A percentile compares a stretch with the other conserved stretches of the same genome.
Conservation (phyloP, 2,888 invertebrate genomes). For the Halictus ligatus region DNA sequence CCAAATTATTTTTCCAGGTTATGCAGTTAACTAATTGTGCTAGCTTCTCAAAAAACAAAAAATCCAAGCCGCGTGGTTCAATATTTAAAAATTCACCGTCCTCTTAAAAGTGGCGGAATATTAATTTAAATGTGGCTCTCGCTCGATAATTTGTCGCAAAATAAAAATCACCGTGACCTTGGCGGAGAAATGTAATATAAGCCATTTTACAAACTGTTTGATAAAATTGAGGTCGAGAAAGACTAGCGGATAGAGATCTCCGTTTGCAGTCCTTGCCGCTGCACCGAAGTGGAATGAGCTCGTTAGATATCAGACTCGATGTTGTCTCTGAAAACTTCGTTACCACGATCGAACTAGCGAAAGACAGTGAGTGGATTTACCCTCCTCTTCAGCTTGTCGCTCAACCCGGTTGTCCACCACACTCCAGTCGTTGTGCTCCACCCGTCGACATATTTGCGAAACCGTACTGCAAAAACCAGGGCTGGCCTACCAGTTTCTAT, state of each 20-base stretch:
- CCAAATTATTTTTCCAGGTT: too few relatives aligned
- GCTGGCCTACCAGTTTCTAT: too few relatives aligned
- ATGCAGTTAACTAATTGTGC: too few relatives aligned
- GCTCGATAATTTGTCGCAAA: too few relatives aligned
- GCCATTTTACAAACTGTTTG: neutral
- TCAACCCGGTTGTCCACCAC: neutral
- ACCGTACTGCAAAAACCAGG: neutral
- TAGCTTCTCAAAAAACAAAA: too few relatives aligned
- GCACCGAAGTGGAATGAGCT: constrained; percentile 71
- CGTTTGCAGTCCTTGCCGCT: constrained; percentile 60
- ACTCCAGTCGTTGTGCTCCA: neutral
- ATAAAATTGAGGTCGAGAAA: constrained; percentile 25
- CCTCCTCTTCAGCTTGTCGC: neutral
- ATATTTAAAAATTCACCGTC: too few relatives aligned
- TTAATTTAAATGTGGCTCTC: too few relatives aligned
- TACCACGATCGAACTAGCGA: constrained; percentile 48
- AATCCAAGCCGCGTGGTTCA: too few relatives aligned
- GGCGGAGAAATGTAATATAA: too few relatives aligned
- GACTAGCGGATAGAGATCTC: constrained; percentile 60
- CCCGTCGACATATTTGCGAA: neutral
- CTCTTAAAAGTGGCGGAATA: too few relatives aligned
- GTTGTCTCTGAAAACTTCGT: constrained; percentile 77
- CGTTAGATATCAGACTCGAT: constrained; percentile 73
- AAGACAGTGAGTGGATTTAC: constrained; percentile 6
- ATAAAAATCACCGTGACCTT: too few relatives aligned